These are phyloP conservation scores for Oopsacas minuta DNA, from an alignment of 37 sponge, comb jelly and placozoan species.

Conservation along the genomic window DNA sequence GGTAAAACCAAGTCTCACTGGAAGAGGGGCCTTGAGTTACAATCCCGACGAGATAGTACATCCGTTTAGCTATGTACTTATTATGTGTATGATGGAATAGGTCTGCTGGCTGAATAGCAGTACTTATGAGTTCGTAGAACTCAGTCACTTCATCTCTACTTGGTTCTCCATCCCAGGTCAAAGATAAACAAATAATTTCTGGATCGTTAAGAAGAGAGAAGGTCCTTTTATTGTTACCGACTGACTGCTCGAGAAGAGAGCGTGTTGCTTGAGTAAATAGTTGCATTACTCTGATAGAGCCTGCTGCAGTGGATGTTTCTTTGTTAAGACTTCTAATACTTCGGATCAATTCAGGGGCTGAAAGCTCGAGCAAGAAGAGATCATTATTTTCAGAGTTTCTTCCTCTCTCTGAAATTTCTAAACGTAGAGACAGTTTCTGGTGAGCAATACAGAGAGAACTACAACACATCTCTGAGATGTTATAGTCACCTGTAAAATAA, in stretches of 20 bases:
- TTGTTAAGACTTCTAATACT: not conserved
- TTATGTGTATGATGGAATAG: not conserved
- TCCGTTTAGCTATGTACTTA: not conserved
- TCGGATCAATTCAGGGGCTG: not conserved
- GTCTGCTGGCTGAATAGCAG: not conserved
- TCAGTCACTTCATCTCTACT: not conserved
- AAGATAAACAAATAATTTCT: not conserved
- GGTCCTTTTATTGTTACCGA: not conserved
- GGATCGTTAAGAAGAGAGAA: not conserved
- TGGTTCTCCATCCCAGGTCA: not conserved
- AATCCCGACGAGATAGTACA: not conserved
- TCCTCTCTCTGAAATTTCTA: not conserved
- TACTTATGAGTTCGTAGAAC: not conserved
- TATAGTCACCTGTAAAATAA: not conserved
- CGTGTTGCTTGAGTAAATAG: not conserved
- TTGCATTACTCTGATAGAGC: not conserved
- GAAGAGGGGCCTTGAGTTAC: not conserved
- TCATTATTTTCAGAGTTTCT: not conserved
- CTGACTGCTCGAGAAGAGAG: not conserved
- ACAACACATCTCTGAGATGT: not conserved
- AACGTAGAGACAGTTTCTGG: not conserved
- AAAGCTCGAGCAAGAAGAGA: not conserved
- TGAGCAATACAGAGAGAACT: not conserved
- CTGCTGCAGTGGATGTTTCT: not conserved
- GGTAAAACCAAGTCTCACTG: not conserved